Base-by-base conservation (phyloP, 2,797 vertebrate species). In the Lindbergichthys nudifrons region DNA sequence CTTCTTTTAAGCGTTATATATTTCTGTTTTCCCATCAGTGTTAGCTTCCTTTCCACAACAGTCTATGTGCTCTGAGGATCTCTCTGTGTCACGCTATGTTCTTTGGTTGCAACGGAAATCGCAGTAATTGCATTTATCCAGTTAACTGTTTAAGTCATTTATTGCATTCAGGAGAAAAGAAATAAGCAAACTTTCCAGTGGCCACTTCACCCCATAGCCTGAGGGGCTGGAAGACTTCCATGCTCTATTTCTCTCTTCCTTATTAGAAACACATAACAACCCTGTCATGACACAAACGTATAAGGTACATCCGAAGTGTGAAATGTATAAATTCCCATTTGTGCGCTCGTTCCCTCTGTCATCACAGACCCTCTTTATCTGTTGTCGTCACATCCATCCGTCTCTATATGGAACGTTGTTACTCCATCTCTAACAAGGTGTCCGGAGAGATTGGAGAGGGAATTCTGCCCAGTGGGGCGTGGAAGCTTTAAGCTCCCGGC, bases 401-500 rank as follows among this genome's bases (percentile, higher is more conserved):
- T 81, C 50, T 85, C 62, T 46, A 41, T 68, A 41, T 72, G 39
- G 61, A 73, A 48, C 65, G 2, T 70, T 26, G 39, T 23, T 36
- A 1, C 51, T 65, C 43, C 70, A 21, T 78, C 26, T 23, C 10
- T 76, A 84, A 80, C 63, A 65, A 81, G 86, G 87, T 88, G 81
- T 79, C 81, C 62, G 0, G 60, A 81, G 73, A 88, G 69, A 81
- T 83, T 79, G n/a, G 9, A 54, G 65, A 74, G 75, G 78, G 75
- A 67, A 72, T 79, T 83, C 60, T 65, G 78, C 65, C 82, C 77
- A 70, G 79, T 58, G 62, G 60, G 81, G 65, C 68, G 5, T 56
- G 73, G 77, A 51, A 65, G 82, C 84, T 90, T 67, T 47, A 72
- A 86, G 85, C 81, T 85, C 75, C 77, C 41, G 57, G 70, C 82